Evolutionary conservation across 92 coral and sea anemone species (phyloP), one percentile per base, ranked within the genome.

Genomic region (Ricordea florida): DNA sequence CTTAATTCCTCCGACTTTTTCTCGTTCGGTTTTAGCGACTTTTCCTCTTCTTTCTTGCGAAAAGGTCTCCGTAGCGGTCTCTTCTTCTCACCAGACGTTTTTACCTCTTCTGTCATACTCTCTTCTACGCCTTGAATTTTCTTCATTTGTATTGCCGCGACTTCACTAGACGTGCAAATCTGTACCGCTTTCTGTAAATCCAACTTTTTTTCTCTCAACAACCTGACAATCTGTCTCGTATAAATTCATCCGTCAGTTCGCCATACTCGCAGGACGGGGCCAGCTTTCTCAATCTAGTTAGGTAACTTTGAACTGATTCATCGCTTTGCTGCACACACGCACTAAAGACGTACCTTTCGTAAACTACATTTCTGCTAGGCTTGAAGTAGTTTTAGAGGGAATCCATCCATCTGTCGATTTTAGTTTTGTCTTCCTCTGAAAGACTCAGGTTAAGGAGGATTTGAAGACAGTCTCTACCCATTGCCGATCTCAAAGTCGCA

Each of bases 151-250:
- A 20, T 38, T 15, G 77, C 17, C 5, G 65, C 77, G 3, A 27
- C 27, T 65, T 89, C 85, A 18, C 79, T 82, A 24, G 83, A 55
- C 25, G 53, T 52, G 52, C 80, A 78, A 67, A 83, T 77, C 21
- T 78, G 71, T 3, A 65, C 27, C 9, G 89, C 83, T 69, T 71
- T 83, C 44, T 64, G 53, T 40, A 87, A 20, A 1, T 57, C 51
- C 40, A 83, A 31, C 14, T 17, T 51, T 32, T 88, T 57, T 37
- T 88, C 66, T 24, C 84, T 66, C 35, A 83, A 84, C 21, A 85
- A 36, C 55, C 79, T 44, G 9, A 66, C 82, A 89, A 7, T 47
- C 87, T 59, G 38, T 85, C 90, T 23, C 87, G 57, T 1, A 80
- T 69, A 44, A 89, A 60, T 20, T 81, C 75, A 57, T 57, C 83